phyloP scores from a whole-genome alignment of 2,888 invertebrate species.

The Isoperla grammatica region DNA sequence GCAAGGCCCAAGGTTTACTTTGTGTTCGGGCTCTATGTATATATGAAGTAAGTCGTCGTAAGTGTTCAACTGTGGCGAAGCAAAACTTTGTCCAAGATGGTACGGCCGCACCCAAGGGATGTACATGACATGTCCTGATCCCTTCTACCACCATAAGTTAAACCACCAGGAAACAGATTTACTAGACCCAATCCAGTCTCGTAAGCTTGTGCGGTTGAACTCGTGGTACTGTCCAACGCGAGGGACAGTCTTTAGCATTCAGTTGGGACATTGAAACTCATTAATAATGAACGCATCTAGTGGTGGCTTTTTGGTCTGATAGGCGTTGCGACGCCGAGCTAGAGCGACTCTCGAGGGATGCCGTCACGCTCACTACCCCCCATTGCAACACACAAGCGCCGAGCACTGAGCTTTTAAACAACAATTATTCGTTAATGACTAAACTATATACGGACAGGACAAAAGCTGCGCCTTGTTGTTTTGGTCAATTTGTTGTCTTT shows the following conservation, averaged over 20 bases:
- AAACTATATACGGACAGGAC: background rate
- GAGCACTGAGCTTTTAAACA: slow-evolving; percentile 11
- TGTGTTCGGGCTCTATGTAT: no score
- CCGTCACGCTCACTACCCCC: slow-evolving; percentile 6
- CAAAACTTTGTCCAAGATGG: no score
- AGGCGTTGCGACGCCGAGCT: slow-evolving; percentile 13
- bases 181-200: no score
- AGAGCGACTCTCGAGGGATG: slow-evolving; percentile 5
- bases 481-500: background rate
- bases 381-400: background rate
- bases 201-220: no score
- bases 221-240: background rate
- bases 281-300: slow-evolving; percentile 10
- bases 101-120: no score
- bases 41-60: no score
- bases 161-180: no score
- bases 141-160: no score
- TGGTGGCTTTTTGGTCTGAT: background rate
- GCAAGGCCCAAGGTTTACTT: no score
- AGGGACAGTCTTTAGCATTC: background rate
- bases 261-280: background rate
- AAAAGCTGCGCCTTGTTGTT: background rate
- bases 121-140: no score
- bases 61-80: no score
- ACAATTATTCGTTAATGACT: slow-evolving; percentile 18